Evolutionary conservation across 2,113 vertebrate genomes (phyloP).

Genomic region (Lampris megalopsis): DNA sequence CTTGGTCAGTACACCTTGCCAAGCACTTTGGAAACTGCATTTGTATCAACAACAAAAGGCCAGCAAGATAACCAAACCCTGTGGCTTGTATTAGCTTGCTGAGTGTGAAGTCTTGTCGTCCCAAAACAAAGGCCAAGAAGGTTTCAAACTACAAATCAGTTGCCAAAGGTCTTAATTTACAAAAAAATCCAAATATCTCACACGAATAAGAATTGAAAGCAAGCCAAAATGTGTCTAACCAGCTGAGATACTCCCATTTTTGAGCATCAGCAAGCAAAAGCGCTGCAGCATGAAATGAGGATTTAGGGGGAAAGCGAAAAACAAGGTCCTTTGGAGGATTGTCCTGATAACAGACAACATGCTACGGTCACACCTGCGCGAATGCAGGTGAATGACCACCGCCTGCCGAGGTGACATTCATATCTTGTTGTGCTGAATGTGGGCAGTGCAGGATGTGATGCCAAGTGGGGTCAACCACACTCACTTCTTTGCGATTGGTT

Average conservation of each 20-base stretch:
- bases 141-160: not conserved
- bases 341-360: conserved; percentile 44
- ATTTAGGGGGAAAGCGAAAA: conserved; percentile 47
- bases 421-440: too few species aligned
- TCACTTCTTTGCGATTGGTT: too few species aligned
- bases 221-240: conserved; percentile 15
- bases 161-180: not conserved
- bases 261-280: conserved; percentile 41
- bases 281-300: conserved; percentile 24
- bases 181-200: conserved; percentile 26
- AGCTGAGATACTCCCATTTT: conserved; percentile 24
- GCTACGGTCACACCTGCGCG: not conserved
- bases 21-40: too few species aligned
- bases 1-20: too few species aligned
- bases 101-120: too few species aligned
- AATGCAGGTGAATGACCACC: too few species aligned
- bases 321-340: conserved; percentile 16
- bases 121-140: not conserved
- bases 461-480: too few species aligned
- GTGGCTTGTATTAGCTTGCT: too few species aligned
- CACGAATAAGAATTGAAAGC: not conserved
- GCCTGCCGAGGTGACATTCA: too few species aligned
- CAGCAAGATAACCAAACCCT: too few species aligned
- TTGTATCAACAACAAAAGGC: too few species aligned
- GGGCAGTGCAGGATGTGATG: too few species aligned